A percentile compares a stretch with the other conserved stretches of the same genome.
These are phyloP conservation scores for Crepidodera aurea DNA, from an alignment of 2,888 invertebrate species.

Conservation along the genomic window DNA sequence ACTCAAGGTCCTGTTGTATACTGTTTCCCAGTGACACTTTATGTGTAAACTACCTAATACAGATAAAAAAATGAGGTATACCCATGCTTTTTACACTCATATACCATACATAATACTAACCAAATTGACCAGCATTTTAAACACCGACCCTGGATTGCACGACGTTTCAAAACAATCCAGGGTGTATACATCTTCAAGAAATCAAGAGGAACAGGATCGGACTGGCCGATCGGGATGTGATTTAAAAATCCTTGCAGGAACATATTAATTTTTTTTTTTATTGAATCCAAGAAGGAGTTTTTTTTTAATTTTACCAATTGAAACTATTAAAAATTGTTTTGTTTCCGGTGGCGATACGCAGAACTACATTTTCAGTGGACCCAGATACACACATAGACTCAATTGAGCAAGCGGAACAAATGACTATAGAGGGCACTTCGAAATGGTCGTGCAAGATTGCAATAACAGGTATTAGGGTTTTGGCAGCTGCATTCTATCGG, in stretches of 20 bases:
- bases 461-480: constrained; percentile 96
- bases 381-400: constrained; percentile 98
- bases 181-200: no score
- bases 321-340: constrained; percentile 34
- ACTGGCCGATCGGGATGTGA: not conserved
- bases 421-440: constrained; percentile 98
- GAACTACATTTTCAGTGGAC: constrained; percentile 97
- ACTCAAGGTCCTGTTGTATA: no score
- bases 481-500: constrained; percentile 63
- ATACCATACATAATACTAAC: not conserved
- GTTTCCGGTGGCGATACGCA: constrained; percentile 64
- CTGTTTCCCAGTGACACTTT: no score
- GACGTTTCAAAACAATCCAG: no score
- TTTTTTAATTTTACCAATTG: constrained; percentile 10
- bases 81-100: not conserved
- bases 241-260: not conserved
- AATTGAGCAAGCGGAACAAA: constrained; percentile 96
- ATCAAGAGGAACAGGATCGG: not conserved
- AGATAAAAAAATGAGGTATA: not conserved
- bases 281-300: not conserved
- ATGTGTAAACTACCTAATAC: no score
- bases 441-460: constrained; percentile 99
- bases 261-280: not conserved
- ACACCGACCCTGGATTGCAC: no score
- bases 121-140: no score